Percentiles rank a stretch among this genome's conserved stretches.
Conservation (phyloP, 2,888 invertebrate genomes). For the Subacronicta megacephala region DNA sequence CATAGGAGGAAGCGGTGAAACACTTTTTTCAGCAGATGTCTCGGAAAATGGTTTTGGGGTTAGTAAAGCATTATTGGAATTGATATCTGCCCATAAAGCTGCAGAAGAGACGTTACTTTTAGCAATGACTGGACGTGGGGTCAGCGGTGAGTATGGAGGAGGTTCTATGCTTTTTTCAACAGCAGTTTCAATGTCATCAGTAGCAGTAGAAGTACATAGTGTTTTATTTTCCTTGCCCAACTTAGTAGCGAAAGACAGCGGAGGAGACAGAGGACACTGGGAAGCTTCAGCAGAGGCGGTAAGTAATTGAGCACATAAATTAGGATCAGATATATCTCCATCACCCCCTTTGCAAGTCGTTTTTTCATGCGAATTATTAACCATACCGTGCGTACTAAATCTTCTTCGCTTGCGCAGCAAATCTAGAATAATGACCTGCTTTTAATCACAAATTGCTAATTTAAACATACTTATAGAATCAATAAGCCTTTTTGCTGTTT, state of each 20-base stretch:
- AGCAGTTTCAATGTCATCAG: constrained; percentile 27
- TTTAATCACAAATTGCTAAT: constrained; percentile 20
- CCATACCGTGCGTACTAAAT: constrained; percentile 14
- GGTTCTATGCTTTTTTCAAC: constrained; percentile 29
- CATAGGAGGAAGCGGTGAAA: constrained; percentile 30
- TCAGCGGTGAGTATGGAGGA: too few relatives aligned
- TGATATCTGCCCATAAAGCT: constrained; percentile 16
- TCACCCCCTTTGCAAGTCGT: constrained; percentile 23
- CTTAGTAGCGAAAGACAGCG: constrained; percentile 23
- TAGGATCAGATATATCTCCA: constrained; percentile 15
- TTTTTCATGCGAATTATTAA: constrained; percentile 21
- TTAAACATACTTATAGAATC: constrained; percentile 4
- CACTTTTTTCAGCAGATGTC: constrained; percentile 27
- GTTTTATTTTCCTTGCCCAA: constrained; percentile 23
- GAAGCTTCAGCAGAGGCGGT: constrained; percentile 25
- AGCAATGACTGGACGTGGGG: constrained; percentile 28
- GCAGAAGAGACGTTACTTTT: constrained; percentile 20
- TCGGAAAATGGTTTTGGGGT: constrained; percentile 14
- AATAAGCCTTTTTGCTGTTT: constrained; percentile 8
- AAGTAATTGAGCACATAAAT: constrained; percentile 25
- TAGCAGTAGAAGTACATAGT: constrained; percentile 20
- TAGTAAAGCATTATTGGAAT: constrained; percentile 25
- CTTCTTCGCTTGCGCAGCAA: constrained; percentile 19
- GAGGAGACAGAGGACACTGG: constrained; percentile 25
- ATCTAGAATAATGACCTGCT: constrained; percentile 16